These are phyloP conservation scores for Apostichopus japonicus DNA, from an alignment of 35 echinoderm and acorn worm species.

Conservation along the genomic window DNA sequence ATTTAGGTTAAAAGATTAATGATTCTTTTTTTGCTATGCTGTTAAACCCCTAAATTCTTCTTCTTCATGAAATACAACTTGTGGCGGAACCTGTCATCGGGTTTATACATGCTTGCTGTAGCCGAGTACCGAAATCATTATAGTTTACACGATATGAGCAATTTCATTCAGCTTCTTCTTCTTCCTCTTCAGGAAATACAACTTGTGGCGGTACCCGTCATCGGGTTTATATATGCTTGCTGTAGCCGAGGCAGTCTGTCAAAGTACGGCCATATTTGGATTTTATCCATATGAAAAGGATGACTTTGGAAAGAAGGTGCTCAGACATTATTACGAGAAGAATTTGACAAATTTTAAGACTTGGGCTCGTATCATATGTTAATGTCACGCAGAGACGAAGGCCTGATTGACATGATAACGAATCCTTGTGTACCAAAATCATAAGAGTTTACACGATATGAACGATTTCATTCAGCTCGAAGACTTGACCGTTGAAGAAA, in stretches of 20 bases:
- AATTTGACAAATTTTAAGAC: neutral
- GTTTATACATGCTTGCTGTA: conserved; percentile 25
- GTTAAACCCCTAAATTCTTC: too few species aligned
- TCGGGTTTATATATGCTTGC: conserved; percentile 29
- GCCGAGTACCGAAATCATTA: neutral
- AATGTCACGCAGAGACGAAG: neutral
- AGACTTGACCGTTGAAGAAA: too few species aligned
- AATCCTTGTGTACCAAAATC: neutral
- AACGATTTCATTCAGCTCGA: too few species aligned
- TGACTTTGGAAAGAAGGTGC: neutral
- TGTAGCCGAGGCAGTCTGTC: neutral
- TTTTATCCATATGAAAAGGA: conserved; percentile 22
- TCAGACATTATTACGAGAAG: conserved; percentile 7
- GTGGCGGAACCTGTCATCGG: neutral
- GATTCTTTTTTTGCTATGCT: too few species aligned
- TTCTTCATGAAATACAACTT: neutral
- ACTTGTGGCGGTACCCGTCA: neutral
- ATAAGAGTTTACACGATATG: too few species aligned
- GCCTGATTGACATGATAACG: neutral
- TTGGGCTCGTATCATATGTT: conserved; percentile 23
- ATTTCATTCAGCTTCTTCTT: too few species aligned
- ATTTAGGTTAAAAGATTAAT: too few species aligned
- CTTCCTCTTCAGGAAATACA: neutral
- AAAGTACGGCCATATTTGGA: neutral
- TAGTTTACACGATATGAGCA: too few species aligned